A percentile compares a stretch with the other conserved stretches of the same genome.
Conservation (phyloP, 1,140 invertebrate species). For the Copidosoma floridanum region DNA sequence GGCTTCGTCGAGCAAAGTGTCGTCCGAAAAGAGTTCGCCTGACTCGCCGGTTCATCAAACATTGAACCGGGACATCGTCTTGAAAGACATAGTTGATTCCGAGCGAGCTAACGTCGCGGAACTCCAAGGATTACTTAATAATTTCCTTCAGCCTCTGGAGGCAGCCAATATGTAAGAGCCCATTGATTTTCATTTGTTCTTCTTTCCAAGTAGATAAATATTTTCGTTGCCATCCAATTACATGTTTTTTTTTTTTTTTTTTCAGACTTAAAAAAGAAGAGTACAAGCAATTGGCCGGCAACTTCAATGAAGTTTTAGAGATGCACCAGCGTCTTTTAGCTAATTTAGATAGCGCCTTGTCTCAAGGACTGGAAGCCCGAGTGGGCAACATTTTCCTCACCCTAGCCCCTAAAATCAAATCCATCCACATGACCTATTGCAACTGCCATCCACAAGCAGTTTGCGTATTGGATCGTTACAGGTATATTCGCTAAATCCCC, state of each 20-base stretch:
- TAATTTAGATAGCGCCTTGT: constrained; percentile 73
- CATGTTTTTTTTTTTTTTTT: constrained; percentile 28
- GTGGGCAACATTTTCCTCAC: constrained; percentile 90
- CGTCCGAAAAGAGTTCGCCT: constrained; percentile 62
- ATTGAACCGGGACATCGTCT: constrained; percentile 74
- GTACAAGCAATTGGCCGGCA: constrained; percentile 81
- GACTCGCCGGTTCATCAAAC: constrained; percentile 62
- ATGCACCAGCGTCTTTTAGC: constrained; percentile 77
- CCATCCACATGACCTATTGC: constrained; percentile 86
- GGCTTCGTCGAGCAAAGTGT: constrained; percentile 59
- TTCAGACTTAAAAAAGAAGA: constrained; percentile 80
- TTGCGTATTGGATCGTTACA: constrained; percentile 85
- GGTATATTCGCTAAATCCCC: constrained; percentile 57
- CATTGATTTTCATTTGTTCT: background rate
- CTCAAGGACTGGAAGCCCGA: constrained; percentile 73
- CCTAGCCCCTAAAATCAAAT: constrained; percentile 82
- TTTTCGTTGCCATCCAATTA: background rate
- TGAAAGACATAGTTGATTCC: constrained; percentile 90
- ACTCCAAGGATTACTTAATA: constrained; percentile 78
- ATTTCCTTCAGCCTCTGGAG: constrained; percentile 81
- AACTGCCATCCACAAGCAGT: constrained; percentile 90
- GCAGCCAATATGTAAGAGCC: constrained; percentile 78
- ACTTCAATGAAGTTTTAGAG: constrained; percentile 83
- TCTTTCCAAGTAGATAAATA: background rate
- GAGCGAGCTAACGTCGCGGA: constrained; percentile 87